Percentiles rank a stretch among this genome's conserved stretches.
phyloP scores from a whole-genome alignment of 2,113 vertebrate species.

The Nansenia antarctica region DNA sequence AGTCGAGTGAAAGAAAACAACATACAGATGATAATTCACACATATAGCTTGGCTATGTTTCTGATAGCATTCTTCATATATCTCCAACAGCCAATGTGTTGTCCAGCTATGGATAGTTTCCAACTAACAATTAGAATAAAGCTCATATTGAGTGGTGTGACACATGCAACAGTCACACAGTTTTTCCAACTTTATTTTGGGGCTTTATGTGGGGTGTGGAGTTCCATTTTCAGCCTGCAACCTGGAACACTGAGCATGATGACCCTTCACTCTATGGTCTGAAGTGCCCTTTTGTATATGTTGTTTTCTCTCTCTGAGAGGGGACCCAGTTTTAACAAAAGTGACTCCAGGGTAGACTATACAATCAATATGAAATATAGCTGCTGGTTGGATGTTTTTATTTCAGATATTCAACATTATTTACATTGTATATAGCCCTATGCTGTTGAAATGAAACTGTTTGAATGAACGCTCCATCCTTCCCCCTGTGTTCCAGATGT shows the following conservation, averaged over 20 bases:
- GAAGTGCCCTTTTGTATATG: conserved; percentile 38
- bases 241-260: conserved; percentile 44
- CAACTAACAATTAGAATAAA: too few relatives aligned
- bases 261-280: conserved; percentile 66
- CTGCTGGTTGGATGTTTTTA: too few relatives aligned
- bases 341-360: neutral
- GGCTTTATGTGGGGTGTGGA: conserved; percentile 61
- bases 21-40: too few relatives aligned
- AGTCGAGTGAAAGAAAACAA: too few relatives aligned
- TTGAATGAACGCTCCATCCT: neutral
- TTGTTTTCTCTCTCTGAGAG: conserved; percentile 26
- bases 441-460: neutral
- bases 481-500: conserved; percentile 76
- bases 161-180: conserved; percentile 29
- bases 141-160: too few relatives aligned
- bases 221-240: conserved; percentile 52
- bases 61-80: too few relatives aligned
- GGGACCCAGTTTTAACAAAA: neutral
- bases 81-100: too few relatives aligned
- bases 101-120: too few relatives aligned
- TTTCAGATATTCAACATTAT: too few relatives aligned
- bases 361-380: too few relatives aligned
- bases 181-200: conserved; percentile 59
- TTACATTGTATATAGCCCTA: too few relatives aligned
- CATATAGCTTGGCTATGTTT: too few relatives aligned